Conservation (phyloP, 2,113 vertebrate genomes). For the Gallinago media region DNA sequence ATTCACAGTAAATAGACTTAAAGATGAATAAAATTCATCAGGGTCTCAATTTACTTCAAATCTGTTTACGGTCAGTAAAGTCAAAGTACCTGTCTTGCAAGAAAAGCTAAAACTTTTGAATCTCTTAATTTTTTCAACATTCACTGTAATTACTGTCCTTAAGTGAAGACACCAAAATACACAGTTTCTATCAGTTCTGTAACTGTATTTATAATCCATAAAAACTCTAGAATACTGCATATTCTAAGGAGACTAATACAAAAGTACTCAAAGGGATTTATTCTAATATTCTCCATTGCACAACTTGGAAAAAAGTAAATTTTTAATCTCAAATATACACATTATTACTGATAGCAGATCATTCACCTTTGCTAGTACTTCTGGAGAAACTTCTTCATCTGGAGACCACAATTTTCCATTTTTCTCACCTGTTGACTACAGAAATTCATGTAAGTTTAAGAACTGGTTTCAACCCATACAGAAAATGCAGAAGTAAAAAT, state of each 20-base stretch:
- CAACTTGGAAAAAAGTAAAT: neutral
- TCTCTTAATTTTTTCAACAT: neutral
- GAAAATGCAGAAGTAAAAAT: neutral
- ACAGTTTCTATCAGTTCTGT: neutral
- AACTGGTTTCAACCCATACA: neutral
- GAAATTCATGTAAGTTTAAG: constrained; percentile 65
- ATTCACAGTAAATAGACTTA: neutral
- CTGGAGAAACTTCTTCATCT: constrained; percentile 97
- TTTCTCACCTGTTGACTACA: constrained; percentile 94
- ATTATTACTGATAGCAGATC: neutral
- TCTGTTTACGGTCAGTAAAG: neutral
- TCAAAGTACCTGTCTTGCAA: neutral
- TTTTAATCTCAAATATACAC: neutral
- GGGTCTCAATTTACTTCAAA: neutral
- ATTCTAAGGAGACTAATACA: neutral
- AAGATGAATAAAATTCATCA: neutral
- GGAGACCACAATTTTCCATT: constrained; percentile 97
- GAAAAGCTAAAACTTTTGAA: neutral
- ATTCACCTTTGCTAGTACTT: constrained; percentile 94
- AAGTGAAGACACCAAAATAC: neutral
- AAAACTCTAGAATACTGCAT: neutral
- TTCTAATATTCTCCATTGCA: neutral
- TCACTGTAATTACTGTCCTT: neutral
- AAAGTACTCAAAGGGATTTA: neutral
- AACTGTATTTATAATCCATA: neutral